Percentiles rank a stretch among this genome's conserved stretches.
These are phyloP conservation scores for Lottia gigantea DNA, from an alignment of 2,888 invertebrate genomes.

Conservation along the genomic window DNA sequence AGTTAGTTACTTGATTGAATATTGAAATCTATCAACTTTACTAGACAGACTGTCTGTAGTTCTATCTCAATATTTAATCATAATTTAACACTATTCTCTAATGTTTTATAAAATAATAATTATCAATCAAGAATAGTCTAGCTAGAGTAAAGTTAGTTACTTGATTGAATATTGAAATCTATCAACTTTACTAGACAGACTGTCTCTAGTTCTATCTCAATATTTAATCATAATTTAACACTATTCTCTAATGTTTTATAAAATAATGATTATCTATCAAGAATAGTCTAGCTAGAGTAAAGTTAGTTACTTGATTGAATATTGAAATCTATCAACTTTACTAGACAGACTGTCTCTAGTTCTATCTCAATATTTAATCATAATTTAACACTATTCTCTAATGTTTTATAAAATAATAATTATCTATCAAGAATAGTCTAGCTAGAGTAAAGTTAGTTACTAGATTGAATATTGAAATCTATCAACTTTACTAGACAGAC, in stretches of 20 bases:
- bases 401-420: background rate
- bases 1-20: too few relatives aligned
- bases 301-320: background rate
- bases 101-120: too few relatives aligned
- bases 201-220: background rate
- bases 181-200: too few relatives aligned
- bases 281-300: background rate
- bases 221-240: background rate
- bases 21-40: constrained; percentile 1
- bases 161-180: too few relatives aligned
- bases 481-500: too few relatives aligned
- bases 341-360: too few relatives aligned
- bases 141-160: background rate
- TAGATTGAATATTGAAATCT: too few relatives aligned
- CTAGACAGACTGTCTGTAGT: constrained; percentile 1
- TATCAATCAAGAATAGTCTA: background rate
- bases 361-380: background rate
- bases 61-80: too few relatives aligned
- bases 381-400: background rate
- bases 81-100: too few relatives aligned
- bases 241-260: background rate
- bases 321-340: too few relatives aligned
- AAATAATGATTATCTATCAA: background rate
- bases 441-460: background rate
- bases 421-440: background rate